Conservation (phyloP, 1,140 invertebrate species). For the Riptortus pedestris region DNA sequence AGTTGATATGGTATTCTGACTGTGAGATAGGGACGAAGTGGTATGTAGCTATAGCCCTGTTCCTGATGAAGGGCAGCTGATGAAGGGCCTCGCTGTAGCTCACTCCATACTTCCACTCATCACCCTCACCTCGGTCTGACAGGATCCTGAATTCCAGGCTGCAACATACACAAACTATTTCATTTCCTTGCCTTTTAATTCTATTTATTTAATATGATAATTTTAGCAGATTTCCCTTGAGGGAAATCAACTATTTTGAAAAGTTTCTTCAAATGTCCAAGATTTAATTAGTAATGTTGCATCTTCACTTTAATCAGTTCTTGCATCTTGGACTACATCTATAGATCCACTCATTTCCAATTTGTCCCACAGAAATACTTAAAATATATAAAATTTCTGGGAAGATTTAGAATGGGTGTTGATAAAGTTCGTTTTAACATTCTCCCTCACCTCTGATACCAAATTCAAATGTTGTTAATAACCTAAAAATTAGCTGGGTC, state of each 20-base stretch:
- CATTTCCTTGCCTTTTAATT: neutral
- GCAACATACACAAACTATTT: constrained; percentile 30
- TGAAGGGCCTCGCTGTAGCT: constrained; percentile 53
- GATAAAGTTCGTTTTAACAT: too few species aligned
- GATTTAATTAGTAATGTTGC: constrained; percentile 7
- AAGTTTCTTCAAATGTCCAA: neutral
- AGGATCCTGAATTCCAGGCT: constrained; percentile 50
- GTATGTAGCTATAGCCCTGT: constrained; percentile 46
- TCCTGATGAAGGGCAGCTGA: constrained; percentile 49
- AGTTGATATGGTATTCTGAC: constrained; percentile 44
- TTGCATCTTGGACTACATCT: constrained; percentile 14
- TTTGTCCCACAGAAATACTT: too few species aligned
- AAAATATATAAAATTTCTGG: too few species aligned
- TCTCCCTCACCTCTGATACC: too few species aligned
- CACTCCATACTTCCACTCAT: constrained; percentile 57
- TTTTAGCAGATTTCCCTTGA: too few species aligned
- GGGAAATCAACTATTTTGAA: neutral
- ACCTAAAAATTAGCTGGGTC: too few species aligned
- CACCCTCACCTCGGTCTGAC: constrained; percentile 50
- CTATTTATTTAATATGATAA: too few species aligned
- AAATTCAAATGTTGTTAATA: too few species aligned
- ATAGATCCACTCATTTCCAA: neutral
- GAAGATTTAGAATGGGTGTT: too few species aligned
- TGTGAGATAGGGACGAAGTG: constrained; percentile 42
- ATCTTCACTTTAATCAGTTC: constrained; percentile 7